Conservation (phyloP, 2,797 vertebrate genomes). For the Spinibarbus caldwelli region DNA sequence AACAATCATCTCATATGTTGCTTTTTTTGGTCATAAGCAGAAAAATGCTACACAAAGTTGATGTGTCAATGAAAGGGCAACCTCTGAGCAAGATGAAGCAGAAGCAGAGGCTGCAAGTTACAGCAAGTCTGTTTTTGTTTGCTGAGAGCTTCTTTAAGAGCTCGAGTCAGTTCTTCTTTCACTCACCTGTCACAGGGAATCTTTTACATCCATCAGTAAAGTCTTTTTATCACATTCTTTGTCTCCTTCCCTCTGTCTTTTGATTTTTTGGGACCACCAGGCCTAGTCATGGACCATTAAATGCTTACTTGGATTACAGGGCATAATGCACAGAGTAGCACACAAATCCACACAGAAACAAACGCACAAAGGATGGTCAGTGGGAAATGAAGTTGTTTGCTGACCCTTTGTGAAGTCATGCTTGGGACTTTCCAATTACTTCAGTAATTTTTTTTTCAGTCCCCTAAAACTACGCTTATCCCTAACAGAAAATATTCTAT, state of each 20-base stretch:
- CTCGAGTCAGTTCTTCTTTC: constrained; percentile 22
- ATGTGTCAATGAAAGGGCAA: not conserved
- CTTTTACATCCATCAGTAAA: constrained; percentile 29
- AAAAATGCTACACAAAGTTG: not conserved
- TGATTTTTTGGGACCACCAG: constrained; percentile 3
- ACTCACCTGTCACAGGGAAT: constrained; percentile 29
- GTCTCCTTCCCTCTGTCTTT: constrained; percentile 11
- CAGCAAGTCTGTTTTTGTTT: constrained; percentile 38
- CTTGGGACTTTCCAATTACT: not conserved
- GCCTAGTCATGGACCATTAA: constrained; percentile 35
- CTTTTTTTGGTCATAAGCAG: not conserved
- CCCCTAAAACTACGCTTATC: not conserved
- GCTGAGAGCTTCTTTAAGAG: constrained; percentile 21
- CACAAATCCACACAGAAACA: constrained; percentile 34
- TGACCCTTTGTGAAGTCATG: not conserved
- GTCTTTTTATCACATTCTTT: constrained; percentile 40
- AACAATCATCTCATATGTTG: not conserved
- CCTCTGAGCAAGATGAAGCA: constrained; percentile 12
- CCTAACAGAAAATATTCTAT: not conserved
- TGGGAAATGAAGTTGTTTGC: not conserved
- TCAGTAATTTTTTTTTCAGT: not conserved
- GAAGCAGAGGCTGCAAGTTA: not conserved
- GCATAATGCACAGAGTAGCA: constrained; percentile 16
- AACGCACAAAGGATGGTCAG: constrained; percentile 17
- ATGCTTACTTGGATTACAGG: constrained; percentile 40